phyloP scores from a whole-genome alignment of 2,113 vertebrate genomes.

The Oostethus manadensis region DNA sequence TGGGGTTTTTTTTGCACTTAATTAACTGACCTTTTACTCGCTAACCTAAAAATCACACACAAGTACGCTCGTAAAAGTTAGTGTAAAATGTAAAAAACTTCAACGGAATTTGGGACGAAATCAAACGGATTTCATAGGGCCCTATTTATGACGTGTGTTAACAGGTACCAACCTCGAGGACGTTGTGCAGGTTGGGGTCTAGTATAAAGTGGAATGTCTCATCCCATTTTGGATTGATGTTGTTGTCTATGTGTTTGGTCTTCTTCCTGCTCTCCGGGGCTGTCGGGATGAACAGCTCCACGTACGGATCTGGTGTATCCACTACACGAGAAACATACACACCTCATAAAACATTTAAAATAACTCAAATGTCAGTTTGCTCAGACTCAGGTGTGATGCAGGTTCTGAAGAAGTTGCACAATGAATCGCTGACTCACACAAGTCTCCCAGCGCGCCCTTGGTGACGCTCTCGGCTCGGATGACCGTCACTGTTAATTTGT shows the following conservation, averaged over 20 bases:
- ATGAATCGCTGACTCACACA: conserved; percentile 79
- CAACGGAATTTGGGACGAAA: too few species aligned
- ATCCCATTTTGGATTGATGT: conserved; percentile 90
- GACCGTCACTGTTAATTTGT: conserved; percentile 85
- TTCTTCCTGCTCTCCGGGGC: conserved; percentile 89
- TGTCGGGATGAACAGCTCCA: conserved; percentile 87
- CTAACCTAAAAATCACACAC: too few species aligned
- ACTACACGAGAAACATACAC: conserved; percentile 64
- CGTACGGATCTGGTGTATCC: conserved; percentile 94
- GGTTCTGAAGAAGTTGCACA: background rate
- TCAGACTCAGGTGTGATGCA: background rate
- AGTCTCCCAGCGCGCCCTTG: conserved; percentile 90
- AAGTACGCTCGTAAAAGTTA: too few species aligned
- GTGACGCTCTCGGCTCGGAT: conserved; percentile 86
- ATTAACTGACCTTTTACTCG: too few species aligned
- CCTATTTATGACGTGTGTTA: background rate
- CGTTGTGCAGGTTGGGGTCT: conserved; percentile 89
- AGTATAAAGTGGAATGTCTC: conserved; percentile 91
- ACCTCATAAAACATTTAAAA: too few species aligned
- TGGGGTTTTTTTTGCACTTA: too few species aligned
- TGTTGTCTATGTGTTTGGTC: conserved; percentile 87
- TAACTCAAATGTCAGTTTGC: background rate
- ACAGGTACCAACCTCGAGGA: conserved; percentile 78
- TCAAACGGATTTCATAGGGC: too few species aligned
- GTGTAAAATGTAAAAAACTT: too few species aligned